Conservation (phyloP, 2,113 vertebrate species). For the Terrapene triunguis region DNA sequence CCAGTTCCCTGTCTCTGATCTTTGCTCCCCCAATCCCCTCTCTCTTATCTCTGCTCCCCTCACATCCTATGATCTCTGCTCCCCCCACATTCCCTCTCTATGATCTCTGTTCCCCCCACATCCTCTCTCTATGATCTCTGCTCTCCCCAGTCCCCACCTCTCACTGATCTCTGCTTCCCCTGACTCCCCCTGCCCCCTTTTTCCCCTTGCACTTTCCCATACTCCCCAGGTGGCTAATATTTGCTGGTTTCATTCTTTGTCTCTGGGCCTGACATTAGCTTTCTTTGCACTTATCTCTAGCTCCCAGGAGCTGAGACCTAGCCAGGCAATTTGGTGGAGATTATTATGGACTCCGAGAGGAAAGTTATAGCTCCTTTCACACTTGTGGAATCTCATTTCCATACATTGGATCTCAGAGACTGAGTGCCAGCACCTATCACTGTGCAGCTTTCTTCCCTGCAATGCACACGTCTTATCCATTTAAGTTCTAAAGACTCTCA, state of each 20-base stretch:
- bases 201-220: neutral
- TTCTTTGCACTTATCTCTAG: neutral
- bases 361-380: neutral
- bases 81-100: no score
- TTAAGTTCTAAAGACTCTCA: neutral
- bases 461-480: neutral
- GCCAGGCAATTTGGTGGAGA: neutral
- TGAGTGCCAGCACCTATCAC: neutral
- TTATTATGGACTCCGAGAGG: neutral
- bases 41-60: no score
- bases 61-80: neutral
- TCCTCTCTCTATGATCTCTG: no score
- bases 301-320: neutral
- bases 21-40: no score
- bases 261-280: neutral
- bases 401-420: neutral
- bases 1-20: no score
- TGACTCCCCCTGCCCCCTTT: no score
- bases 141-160: neutral
- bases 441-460: neutral
- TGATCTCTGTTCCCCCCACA: no score
- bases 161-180: neutral
- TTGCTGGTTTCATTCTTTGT: neutral
- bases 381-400: neutral
- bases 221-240: no score